Evolutionary conservation across 2,113 vertebrate species (phyloP).

Genomic region (Microcebus tavaratra): DNA sequence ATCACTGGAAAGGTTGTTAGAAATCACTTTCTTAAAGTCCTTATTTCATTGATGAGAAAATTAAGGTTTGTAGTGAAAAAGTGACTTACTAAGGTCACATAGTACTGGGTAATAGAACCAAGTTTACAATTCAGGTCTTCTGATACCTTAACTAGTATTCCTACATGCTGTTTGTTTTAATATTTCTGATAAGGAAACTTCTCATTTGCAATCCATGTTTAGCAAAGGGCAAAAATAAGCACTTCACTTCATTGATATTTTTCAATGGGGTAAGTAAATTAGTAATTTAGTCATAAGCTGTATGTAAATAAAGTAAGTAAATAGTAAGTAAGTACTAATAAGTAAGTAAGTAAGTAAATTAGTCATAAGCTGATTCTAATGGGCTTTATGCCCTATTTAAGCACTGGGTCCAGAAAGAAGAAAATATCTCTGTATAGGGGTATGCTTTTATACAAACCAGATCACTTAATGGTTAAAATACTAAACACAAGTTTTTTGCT

Average conservation of each 20-base stretch:
- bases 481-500: not conserved
- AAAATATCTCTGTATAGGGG: not conserved
- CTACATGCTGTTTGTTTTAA: not conserved
- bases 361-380: not conserved
- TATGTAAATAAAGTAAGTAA: too few relatives aligned
- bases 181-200: not conserved
- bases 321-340: too few relatives aligned
- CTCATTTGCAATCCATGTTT: not conserved
- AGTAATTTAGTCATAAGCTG: not conserved
- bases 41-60: not conserved
- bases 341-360: not conserved
- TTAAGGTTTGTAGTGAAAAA: not conserved
- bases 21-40: not conserved
- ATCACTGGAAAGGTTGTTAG: not conserved
- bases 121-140: not conserved
- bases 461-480: not conserved
- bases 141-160: not conserved
- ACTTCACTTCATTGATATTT: not conserved
- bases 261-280: not conserved
- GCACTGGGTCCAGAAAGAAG: not conserved
- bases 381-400: not conserved
- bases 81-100: not conserved
- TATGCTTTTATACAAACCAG: not conserved
- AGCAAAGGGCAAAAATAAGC: not conserved
- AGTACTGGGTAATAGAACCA: not conserved